phyloP scores from a whole-genome alignment of 2,113 vertebrate genomes.

The Oncorhynchus nerka region DNA sequence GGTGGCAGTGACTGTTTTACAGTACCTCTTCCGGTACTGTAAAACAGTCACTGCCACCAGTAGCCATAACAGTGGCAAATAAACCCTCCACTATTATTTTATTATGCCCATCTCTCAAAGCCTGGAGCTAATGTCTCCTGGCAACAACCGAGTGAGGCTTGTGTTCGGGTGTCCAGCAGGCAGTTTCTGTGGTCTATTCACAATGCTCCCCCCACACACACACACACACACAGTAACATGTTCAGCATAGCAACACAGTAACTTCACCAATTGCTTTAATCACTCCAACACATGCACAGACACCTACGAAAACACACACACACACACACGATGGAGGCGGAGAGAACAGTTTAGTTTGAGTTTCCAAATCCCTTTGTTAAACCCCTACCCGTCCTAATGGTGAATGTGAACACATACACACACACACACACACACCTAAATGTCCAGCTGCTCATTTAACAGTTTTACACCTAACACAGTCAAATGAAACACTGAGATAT shows the following conservation, averaged over 20 bases:
- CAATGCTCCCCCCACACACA: conserved; percentile 50
- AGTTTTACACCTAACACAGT: conserved; percentile 1
- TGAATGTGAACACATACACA: neutral
- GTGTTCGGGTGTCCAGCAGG: conserved; percentile 53
- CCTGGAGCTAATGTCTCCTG: conserved; percentile 66
- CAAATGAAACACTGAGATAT: conserved; percentile 11
- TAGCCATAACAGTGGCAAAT: conserved; percentile 37
- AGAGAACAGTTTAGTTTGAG: too few relatives aligned
- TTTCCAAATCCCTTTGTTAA: too few relatives aligned
- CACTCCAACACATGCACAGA: neutral
- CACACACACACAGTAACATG: conserved; percentile 27
- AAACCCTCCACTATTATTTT: conserved; percentile 56
- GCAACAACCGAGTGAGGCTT: conserved; percentile 67
- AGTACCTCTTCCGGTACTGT: neutral
- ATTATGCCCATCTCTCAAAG: conserved; percentile 65
- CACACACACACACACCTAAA: conserved; percentile 1
- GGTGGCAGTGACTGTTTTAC: too few relatives aligned
- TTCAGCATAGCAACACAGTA: conserved; percentile 3
- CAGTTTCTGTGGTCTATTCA: conserved; percentile 52
- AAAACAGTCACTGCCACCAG: conserved; percentile 44
- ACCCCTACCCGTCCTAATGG: too few relatives aligned
- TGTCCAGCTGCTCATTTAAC: too few relatives aligned
- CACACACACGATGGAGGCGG: conserved; percentile 13
- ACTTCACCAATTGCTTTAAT: neutral
- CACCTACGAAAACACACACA: conserved; percentile 8